Evolutionary conservation across 2,797 vertebrate species (phyloP).

Genomic region (Anguilla anguilla): DNA sequence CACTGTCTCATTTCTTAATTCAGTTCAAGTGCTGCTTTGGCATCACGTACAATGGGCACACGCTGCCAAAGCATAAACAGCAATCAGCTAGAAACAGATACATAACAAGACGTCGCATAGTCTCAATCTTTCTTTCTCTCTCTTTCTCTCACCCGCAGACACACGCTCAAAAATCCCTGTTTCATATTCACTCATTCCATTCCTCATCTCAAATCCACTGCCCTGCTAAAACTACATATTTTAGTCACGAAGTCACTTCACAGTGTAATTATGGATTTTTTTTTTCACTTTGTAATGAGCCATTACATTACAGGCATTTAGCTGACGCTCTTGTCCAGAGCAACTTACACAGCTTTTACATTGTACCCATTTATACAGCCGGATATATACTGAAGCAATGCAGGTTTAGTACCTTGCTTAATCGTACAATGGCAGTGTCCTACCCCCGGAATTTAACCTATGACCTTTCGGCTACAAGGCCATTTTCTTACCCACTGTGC

Average conservation of each 20-base stretch:
- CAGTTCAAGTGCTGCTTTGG: background rate
- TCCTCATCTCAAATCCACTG: background rate
- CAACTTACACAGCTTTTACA: too few species aligned
- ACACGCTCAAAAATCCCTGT: background rate
- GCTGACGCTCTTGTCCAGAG: too few species aligned
- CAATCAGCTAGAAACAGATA: background rate
- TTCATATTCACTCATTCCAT: background rate
- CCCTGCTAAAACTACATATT: background rate
- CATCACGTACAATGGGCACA: background rate
- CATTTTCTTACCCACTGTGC: too few species aligned
- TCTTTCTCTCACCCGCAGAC: too few species aligned
- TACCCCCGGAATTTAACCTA: too few species aligned
- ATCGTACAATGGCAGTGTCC: too few species aligned
- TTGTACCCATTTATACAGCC: too few species aligned
- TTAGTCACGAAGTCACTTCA: background rate
- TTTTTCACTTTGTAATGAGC: too few species aligned
- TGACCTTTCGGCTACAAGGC: too few species aligned
- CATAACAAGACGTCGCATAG: background rate
- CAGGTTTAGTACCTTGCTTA: too few species aligned
- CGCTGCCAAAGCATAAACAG: background rate
- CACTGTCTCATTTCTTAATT: background rate
- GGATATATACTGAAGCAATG: too few species aligned
- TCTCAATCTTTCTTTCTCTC: background rate
- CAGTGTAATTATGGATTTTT: background rate
- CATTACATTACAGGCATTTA: too few species aligned